Conservation (phyloP, 35 echinoderm and acorn worm species). For the Apostichopus japonicus region DNA sequence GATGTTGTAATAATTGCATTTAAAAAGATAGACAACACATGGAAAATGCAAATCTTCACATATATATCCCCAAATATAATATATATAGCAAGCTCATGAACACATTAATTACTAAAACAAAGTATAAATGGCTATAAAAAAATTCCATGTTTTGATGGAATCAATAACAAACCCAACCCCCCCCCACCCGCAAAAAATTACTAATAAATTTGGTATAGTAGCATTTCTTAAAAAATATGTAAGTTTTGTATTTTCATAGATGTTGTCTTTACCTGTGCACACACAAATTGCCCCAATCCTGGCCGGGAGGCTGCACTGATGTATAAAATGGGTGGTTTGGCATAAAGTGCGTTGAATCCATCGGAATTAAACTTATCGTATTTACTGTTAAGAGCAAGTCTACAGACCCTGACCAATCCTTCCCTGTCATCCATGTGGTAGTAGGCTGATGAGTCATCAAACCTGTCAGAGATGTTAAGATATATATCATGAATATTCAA, state of each 20-base stretch:
- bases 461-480: slow-evolving; percentile 54
- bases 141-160: too few species aligned
- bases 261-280: slow-evolving; percentile 74
- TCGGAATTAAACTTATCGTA: slow-evolving; percentile 97
- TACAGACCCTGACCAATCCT: slow-evolving; percentile 84
- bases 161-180: too few species aligned
- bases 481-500: too few species aligned
- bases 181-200: too few species aligned
- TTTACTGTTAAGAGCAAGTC: slow-evolving; percentile 89
- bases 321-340: slow-evolving; percentile 98
- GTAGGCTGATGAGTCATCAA: slow-evolving; percentile 97
- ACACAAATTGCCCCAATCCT: slow-evolving; percentile 91
- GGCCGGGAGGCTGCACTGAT: slow-evolving; percentile 88
- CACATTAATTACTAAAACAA: background rate
- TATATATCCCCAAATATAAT: too few species aligned
- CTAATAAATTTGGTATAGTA: too few species aligned
- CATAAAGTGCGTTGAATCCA: slow-evolving; percentile 97
- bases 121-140: background rate
- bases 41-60: too few species aligned
- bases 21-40: too few species aligned
- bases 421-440: slow-evolving; percentile 95
- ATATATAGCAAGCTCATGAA: too few species aligned
- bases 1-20: too few species aligned
- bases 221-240: background rate
- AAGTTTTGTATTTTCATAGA: too few species aligned